Percentiles rank a stretch among this genome's conserved stretches.
Conservation (phyloP, 2,113 vertebrate genomes). For the rabbit (Oryctolagus cuniculus) region DNA sequence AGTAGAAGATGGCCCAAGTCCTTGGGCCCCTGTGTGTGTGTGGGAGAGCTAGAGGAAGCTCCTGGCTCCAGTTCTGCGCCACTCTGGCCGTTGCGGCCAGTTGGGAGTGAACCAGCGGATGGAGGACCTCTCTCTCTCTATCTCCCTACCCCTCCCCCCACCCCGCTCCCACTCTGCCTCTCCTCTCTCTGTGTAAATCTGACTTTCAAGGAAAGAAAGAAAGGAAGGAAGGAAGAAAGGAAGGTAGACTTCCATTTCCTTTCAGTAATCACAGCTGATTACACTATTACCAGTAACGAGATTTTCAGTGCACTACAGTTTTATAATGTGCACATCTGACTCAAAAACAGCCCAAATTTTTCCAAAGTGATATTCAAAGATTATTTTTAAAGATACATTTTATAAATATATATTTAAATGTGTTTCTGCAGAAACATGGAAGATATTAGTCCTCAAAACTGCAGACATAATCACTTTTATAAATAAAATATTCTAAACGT, state of each 20-base stretch:
- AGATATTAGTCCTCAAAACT: neutral
- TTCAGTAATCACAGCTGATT: constrained; percentile 5
- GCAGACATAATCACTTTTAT: neutral
- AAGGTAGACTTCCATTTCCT: neutral
- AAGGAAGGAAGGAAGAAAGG: no score
- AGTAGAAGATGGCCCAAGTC: no score
- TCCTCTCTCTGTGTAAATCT: no score
- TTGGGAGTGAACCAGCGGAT: no score
- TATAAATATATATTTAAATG: neutral
- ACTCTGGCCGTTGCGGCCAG: no score
- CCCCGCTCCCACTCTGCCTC: no score
- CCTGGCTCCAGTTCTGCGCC: no score
- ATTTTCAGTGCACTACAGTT: neutral
- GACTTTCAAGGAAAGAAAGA: no score
- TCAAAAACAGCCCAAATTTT: neutral
- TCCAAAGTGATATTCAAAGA: neutral
- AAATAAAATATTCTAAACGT: neutral
- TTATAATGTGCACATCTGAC: neutral
- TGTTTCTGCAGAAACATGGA: neutral
- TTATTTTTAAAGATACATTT: neutral
- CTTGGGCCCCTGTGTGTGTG: no score
- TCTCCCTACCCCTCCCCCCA: no score
- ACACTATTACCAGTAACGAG: neutral
- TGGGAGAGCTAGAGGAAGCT: no score
- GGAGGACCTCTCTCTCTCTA: no score